Evolutionary conservation across 1,140 invertebrate species (phyloP).

Genomic region (Atopsyche davidsoni): DNA sequence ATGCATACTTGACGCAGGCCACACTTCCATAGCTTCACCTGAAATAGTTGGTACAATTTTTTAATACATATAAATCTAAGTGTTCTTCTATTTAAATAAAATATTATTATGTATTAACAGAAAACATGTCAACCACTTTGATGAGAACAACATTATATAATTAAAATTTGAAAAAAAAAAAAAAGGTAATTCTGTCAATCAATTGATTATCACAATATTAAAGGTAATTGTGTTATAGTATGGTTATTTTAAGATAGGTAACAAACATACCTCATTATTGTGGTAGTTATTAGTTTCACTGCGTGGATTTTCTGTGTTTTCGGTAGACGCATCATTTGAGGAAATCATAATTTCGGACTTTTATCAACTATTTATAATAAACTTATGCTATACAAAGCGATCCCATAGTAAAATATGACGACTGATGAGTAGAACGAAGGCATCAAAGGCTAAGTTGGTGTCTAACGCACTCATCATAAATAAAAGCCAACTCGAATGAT

Average conservation of each 20-base stretch:
- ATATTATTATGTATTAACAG: no score
- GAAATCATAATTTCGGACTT: slow-evolving; percentile 16
- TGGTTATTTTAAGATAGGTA: no score
- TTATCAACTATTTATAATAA: slow-evolving; percentile 2
- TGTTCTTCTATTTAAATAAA: no score
- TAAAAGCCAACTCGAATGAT: no score
- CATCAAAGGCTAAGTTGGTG: no score
- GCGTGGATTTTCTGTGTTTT: slow-evolving; percentile 5
- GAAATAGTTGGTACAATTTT: no score
- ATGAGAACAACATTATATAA: no score
- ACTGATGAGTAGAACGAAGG: background rate
- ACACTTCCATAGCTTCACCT: slow-evolving; percentile 47
- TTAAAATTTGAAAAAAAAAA: background rate
- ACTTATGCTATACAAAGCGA: slow-evolving; percentile 18
- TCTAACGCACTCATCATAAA: slow-evolving; percentile 2
- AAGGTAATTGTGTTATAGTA: no score
- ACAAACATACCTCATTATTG: slow-evolving; percentile 14
- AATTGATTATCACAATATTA: no score
- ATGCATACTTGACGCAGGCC: slow-evolving; percentile 65
- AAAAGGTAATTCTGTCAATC: no score
- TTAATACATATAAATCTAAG: no score
- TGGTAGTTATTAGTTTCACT: slow-evolving; percentile 7
- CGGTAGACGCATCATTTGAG: slow-evolving; percentile 8
- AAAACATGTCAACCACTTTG: no score
- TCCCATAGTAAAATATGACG: slow-evolving; percentile 6